Evolutionary conservation across 2,888 invertebrate genomes (phyloP).

Genomic region (Xanthorhoe spadicearia): DNA sequence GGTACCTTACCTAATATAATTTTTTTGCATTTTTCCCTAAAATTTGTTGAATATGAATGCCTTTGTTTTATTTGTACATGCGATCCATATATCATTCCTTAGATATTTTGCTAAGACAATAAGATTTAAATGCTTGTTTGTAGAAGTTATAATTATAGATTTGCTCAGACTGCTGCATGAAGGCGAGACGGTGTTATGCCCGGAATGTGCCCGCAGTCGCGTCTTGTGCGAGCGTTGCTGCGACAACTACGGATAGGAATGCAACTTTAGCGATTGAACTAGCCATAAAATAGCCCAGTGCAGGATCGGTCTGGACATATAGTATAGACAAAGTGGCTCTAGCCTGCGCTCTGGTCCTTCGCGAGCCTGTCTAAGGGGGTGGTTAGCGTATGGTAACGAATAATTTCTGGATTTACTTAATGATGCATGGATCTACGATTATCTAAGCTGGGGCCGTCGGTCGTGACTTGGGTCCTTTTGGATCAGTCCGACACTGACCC

Average conservation of each 20-base stretch:
- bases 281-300: constrained; percentile 37
- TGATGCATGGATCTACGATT: too few species aligned
- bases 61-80: not conserved
- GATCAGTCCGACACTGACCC: too few species aligned
- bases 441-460: too few species aligned
- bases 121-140: not conserved
- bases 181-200: constrained; percentile 63
- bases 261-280: constrained; percentile 46
- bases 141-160: constrained; percentile 24
- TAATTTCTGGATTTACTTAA: not conserved
- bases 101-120: not conserved
- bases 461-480: too few species aligned
- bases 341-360: too few species aligned
- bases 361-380: too few species aligned
- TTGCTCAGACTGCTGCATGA: constrained; percentile 35
- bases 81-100: not conserved
- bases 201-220: constrained; percentile 62
- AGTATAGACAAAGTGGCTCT: too few species aligned
- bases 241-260: constrained; percentile 28
- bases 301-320: not conserved
- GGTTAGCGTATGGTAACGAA: too few species aligned
- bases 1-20: too few species aligned
- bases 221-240: constrained; percentile 57
- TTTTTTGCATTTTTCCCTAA: too few species aligned
- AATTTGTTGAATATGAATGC: not conserved